A percentile compares a stretch with the other conserved stretches of the same genome.
phyloP scores from a whole-genome alignment of 2,113 vertebrate genomes.

The Petaurus breviceps region DNA sequence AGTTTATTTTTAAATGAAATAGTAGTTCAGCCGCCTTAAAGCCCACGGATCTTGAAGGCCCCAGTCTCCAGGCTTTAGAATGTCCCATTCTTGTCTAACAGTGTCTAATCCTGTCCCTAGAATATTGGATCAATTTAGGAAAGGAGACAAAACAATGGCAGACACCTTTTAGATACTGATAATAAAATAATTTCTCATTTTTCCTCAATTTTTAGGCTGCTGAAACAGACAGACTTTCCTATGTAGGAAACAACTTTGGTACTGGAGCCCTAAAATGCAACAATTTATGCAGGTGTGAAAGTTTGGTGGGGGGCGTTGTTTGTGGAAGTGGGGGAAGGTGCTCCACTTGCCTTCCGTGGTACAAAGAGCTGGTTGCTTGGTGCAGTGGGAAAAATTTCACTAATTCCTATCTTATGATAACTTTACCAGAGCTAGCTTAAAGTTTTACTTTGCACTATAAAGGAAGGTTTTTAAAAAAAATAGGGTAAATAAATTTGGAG shows the following conservation, averaged over 20 bases:
- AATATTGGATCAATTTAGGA: neutral
- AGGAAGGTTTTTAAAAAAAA: constrained; percentile 11
- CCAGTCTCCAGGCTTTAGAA: neutral
- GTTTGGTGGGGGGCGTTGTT: constrained; percentile 70
- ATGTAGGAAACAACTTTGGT: constrained; percentile 93
- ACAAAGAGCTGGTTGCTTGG: neutral
- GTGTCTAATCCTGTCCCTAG: neutral
- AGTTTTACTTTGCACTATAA: constrained; percentile 14
- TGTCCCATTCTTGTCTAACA: neutral
- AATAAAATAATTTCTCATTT: neutral
- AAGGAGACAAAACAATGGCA: neutral
- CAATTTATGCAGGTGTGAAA: constrained; percentile 91
- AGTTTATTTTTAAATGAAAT: neutral
- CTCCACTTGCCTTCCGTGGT: neutral
- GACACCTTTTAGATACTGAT: neutral
- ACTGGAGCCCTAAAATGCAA: constrained; percentile 85
- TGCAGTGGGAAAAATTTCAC: neutral
- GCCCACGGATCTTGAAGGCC: neutral
- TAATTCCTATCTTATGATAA: constrained; percentile 9
- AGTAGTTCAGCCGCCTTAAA: neutral
- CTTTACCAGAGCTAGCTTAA: constrained; percentile 8
- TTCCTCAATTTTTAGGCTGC: constrained; percentile 85
- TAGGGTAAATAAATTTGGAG: neutral
- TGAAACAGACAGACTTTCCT: constrained; percentile 91
- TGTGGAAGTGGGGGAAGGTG: neutral